Percentiles rank a stretch among this genome's conserved stretches.
Conservation (phyloP, 1,140 invertebrate species). For the Sesamia nonagrioides region DNA sequence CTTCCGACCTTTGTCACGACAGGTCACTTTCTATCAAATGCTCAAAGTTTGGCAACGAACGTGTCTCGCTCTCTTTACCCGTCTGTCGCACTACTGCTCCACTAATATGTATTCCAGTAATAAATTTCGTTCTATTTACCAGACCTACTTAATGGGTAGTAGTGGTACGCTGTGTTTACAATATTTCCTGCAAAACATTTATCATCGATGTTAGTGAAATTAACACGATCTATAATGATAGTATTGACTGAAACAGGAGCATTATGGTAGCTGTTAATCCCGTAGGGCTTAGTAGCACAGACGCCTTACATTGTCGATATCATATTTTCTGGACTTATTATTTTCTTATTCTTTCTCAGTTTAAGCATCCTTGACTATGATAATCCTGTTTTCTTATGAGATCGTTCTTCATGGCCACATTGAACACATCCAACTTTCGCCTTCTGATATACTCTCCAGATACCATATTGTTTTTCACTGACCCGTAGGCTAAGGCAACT, state of each 20-base stretch:
- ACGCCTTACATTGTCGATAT: conserved; percentile 12
- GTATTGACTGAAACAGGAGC: conserved; percentile 12
- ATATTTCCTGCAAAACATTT: conserved; percentile 9
- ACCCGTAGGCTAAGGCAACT: background rate
- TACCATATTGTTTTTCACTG: conserved; percentile 7
- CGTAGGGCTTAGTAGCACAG: background rate
- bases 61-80: conserved; percentile 69
- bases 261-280: conserved; percentile 5
- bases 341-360: conserved; percentile 13
- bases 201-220: background rate
- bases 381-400: conserved; percentile 21
- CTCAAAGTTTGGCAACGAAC: conserved; percentile 51
- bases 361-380: background rate
- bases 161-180: conserved; percentile 18
- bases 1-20: conserved; percentile 82
- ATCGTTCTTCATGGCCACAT: background rate
- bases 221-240: conserved; percentile 3
- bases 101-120: conserved; percentile 29
- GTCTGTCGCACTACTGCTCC: conserved; percentile 29
- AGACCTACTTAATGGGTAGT: background rate
- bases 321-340: background rate
- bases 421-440: conserved; percentile 18
- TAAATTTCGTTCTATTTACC: conserved; percentile 22
- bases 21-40: conserved; percentile 68
- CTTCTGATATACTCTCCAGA: conserved; percentile 6